Evolutionary conservation across 2,113 vertebrate genomes (phyloP).

Genomic region (Cyphomyrus plagiostoma): DNA sequence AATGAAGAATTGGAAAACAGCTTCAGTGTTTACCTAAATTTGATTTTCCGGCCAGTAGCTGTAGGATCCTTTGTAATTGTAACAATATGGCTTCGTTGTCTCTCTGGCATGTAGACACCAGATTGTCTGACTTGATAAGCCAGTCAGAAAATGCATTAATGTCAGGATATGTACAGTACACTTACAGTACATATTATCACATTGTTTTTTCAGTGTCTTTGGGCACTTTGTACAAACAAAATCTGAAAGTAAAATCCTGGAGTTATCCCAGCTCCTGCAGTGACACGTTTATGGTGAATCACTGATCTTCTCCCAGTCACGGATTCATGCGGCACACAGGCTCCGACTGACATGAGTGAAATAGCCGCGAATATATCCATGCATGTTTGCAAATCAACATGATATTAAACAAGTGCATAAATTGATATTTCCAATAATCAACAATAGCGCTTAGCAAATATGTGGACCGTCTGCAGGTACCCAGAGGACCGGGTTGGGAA

Average conservation of each 20-base stretch:
- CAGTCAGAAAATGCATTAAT: neutral
- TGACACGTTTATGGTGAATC: neutral
- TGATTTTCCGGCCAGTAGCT: neutral
- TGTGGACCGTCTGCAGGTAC: neutral
- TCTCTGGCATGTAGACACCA: neutral
- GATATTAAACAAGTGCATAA: neutral
- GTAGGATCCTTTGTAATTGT: neutral
- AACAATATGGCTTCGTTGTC: neutral
- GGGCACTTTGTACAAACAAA: neutral
- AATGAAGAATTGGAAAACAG: neutral
- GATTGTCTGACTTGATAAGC: neutral
- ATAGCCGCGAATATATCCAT: neutral
- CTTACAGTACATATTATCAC: neutral
- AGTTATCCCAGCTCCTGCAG: neutral
- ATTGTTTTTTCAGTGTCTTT: neutral
- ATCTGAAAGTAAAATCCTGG: neutral
- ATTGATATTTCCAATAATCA: neutral
- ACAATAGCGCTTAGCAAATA: neutral
- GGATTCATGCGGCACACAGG: neutral
- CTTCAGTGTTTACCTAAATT: neutral
- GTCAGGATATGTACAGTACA: neutral
- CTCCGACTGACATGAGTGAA: neutral
- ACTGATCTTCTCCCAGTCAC: neutral
- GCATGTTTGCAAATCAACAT: neutral
- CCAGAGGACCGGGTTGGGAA: neutral